These are phyloP conservation scores for Heliangelus exortis DNA, from an alignment of 2,797 vertebrate species.

Conservation along the genomic window DNA sequence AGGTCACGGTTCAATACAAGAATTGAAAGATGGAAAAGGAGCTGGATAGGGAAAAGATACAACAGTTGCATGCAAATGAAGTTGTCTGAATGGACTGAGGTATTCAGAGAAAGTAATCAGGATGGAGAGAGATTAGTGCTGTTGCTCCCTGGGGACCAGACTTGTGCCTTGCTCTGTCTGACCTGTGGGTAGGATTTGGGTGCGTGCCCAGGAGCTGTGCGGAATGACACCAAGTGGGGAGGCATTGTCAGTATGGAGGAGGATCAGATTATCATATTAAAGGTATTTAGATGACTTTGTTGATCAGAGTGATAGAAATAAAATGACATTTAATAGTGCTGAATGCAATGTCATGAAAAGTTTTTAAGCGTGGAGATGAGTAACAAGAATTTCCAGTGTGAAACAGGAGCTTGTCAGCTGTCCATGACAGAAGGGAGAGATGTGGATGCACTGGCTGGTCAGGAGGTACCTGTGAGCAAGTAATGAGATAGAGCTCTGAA, in stretches of 20 bases:
- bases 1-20: background rate
- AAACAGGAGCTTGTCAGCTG: background rate
- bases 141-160: background rate
- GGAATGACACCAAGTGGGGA: background rate
- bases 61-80: background rate
- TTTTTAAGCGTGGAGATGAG: background rate
- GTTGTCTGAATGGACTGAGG: background rate
- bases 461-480: background rate
- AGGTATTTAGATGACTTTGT: slow-evolving; percentile 34
- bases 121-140: background rate
- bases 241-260: background rate
- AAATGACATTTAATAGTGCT: background rate
- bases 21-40: background rate
- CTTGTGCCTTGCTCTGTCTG: background rate
- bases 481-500: background rate
- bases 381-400: slow-evolving; percentile 17
- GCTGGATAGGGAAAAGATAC: background rate
- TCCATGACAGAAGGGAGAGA: background rate
- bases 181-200: background rate
- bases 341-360: background rate
- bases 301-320: background rate
- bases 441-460: background rate
- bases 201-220: background rate
- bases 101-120: background rate
- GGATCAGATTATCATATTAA: background rate